phyloP scores from a whole-genome alignment of 2,113 vertebrate species.

The Odocoileus hemionus region DNA sequence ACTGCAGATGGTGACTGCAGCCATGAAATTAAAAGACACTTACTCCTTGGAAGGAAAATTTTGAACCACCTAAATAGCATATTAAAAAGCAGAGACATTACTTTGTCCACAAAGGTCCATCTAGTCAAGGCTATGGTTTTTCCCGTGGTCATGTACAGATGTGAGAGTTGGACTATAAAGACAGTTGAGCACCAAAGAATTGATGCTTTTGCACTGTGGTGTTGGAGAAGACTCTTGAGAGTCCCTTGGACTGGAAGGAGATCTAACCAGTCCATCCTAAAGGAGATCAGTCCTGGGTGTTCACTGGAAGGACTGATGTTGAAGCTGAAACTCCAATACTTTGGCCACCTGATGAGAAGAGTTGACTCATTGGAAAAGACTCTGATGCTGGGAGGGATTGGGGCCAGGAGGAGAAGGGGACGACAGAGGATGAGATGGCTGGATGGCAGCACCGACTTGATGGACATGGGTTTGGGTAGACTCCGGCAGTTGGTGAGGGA shows the following conservation, averaged over 20 bases:
- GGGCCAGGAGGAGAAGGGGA: neutral
- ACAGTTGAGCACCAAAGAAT: rapidly evolving
- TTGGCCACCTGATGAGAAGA: neutral
- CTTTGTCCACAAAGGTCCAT: neutral
- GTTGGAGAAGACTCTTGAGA: neutral
- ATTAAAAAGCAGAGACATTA: neutral
- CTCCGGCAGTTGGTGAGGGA: neutral
- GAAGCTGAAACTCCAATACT: neutral
- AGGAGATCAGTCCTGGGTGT: neutral
- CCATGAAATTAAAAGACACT: neutral
- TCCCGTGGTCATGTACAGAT: neutral
- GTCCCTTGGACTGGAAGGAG: neutral
- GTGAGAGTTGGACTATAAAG: neutral
- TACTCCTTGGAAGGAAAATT: neutral
- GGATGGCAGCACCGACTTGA: neutral
- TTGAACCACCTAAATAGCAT: neutral
- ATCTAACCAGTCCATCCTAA: neutral
- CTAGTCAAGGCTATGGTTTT: neutral
- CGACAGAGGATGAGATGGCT: neutral
- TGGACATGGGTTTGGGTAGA: neutral
- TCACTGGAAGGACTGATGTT: neutral
- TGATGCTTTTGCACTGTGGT: neutral
- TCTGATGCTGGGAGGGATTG: neutral
- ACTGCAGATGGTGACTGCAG: rapidly evolving
- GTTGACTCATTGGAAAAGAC: neutral